Percentiles rank a stretch among this genome's conserved stretches.
Evolutionary conservation across 2,113 vertebrate genomes (phyloP).

Genomic region (Puffinus mauretanicus): DNA sequence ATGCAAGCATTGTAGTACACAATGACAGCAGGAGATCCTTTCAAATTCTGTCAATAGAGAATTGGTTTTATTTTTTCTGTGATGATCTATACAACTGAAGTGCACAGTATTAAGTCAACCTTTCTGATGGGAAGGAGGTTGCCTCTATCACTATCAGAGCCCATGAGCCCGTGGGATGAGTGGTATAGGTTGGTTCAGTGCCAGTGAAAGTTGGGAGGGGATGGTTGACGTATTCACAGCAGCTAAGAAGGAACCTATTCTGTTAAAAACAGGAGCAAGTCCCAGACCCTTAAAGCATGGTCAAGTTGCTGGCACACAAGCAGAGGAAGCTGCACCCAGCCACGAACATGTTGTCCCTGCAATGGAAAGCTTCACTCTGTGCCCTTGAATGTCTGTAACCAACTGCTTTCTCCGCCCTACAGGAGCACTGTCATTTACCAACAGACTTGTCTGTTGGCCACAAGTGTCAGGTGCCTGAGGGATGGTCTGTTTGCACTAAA

Average conservation of each 20-base stretch:
- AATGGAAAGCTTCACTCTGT: slow-evolving; percentile 1
- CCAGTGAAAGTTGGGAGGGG: not conserved
- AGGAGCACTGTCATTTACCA: slow-evolving; percentile 70
- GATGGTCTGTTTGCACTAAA: slow-evolving; percentile 72
- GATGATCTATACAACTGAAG: not conserved
- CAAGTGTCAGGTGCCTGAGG: slow-evolving; percentile 68
- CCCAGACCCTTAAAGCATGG: not conserved
- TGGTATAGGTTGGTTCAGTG: rapidly evolving
- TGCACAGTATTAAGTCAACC: not conserved
- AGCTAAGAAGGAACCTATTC: not conserved
- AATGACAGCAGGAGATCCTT: not conserved
- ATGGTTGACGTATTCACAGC: not conserved
- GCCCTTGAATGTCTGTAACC: slow-evolving; percentile 60
- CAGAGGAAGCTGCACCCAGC: not conserved
- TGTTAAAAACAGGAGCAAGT: not conserved
- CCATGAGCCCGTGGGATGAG: not conserved
- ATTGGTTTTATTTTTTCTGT: not conserved
- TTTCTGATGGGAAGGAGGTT: not conserved
- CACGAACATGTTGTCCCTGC: not conserved
- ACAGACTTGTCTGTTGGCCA: slow-evolving; percentile 73
- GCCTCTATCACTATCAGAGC: not conserved
- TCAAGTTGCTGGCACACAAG: not conserved
- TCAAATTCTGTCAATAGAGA: not conserved
- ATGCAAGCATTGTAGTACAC: not conserved
- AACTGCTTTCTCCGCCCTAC: slow-evolving; percentile 55